phyloP scores from a whole-genome alignment of 2,113 vertebrate species.

The Galemys pyrenaicus region DNA sequence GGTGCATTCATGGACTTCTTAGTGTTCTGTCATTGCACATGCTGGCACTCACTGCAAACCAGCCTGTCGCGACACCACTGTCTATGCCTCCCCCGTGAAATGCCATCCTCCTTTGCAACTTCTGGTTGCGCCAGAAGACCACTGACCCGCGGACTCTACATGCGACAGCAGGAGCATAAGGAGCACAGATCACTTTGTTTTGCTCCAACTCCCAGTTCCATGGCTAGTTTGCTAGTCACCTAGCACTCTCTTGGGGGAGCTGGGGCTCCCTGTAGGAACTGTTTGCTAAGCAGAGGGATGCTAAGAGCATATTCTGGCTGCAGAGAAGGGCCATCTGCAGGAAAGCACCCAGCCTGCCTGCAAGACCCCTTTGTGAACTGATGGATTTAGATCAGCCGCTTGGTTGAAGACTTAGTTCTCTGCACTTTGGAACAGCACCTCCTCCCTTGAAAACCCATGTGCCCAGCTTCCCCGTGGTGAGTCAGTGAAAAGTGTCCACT shows the following conservation, averaged over 20 bases:
- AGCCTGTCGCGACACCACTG: no score
- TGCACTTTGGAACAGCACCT: background rate
- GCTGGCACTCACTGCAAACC: no score
- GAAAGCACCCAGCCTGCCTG: background rate
- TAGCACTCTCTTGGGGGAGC: background rate
- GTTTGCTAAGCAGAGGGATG: conserved; percentile 28
- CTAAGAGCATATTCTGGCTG: background rate
- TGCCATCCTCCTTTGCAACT: no score
- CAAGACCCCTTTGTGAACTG: background rate
- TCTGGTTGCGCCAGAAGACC: no score
- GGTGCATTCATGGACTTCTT: no score
- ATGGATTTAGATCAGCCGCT: background rate
- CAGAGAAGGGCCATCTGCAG: background rate
- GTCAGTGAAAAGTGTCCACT: conserved; percentile 74
- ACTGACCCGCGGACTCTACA: no score
- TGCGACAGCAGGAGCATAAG: no score
- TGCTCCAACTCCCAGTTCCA: background rate
- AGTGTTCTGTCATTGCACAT: no score
- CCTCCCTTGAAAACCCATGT: conserved; percentile 33
- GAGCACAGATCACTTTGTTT: background rate
- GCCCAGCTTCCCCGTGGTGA: conserved; percentile 62
- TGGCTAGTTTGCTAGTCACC: no score
- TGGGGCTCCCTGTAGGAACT: background rate
- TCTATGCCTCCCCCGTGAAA: no score
- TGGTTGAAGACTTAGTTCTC: background rate